Evolutionary conservation across 2,888 invertebrate genomes (phyloP), one percentile per base, ranked within the genome.

Genomic region (Ophraella communa): DNA sequence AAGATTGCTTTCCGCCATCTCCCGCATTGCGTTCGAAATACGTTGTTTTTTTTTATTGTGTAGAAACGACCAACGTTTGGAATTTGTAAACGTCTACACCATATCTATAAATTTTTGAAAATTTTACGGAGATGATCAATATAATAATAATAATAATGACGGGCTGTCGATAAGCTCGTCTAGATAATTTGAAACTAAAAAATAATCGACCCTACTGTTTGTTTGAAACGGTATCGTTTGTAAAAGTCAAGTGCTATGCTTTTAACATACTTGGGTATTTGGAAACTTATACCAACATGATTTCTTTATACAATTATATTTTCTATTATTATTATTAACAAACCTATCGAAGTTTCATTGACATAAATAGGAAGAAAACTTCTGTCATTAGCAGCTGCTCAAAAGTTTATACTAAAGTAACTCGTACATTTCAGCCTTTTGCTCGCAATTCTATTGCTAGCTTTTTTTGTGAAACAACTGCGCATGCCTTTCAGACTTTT

Each of bases 201-300:
- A 17, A 53, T 55, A 65, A 45, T 45, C 30, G 23, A 53, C 35
- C 66, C 57, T 65, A 64, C 66, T 68, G 67, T 69, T 67, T 69
- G 69, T 68, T 64, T 55, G 42, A 55, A 27, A 55, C 51, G 51
- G 60, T 56, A 52, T 63, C 44, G 57, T 44, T 57, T 33, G 30
- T n/a, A n/a, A 45, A 42, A 24, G 44, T 60, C 44, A 27, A 54
- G 57, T 62, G 57, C 53, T 61, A 47, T 57, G 44, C n/a, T n/a
- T 47, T 27, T 24, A n/a, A 35, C 33, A 47, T 23, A 23, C 24
- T 53, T 55, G 57, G 61, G 65, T 53, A 39, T 57, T 20, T 27
- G 61, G 61, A 57, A 53, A 54, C 61, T 53, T 61, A 45, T 60
- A 52, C 47, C 54, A 54, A 57, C 24, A 39, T 44, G 4, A 27